phyloP scores from a whole-genome alignment of 2,113 vertebrate genomes.

The Naja naja region DNA sequence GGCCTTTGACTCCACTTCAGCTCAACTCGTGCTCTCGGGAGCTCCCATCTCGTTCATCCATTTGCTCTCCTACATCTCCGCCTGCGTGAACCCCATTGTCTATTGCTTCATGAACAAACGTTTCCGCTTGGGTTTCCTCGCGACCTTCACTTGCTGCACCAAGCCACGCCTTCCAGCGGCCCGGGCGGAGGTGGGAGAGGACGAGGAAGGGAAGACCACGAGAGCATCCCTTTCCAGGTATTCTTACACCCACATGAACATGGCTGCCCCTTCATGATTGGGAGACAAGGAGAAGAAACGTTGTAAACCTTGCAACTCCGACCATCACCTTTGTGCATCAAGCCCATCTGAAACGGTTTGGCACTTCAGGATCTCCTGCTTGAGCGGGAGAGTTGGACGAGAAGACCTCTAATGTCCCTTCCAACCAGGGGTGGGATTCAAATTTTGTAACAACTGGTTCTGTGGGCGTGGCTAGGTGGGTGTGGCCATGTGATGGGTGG shows the following conservation, averaged over 20 bases:
- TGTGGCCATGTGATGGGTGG: no score
- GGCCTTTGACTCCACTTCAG: slow-evolving; percentile 81
- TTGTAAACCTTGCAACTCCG: neutral
- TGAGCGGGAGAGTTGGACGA: neutral
- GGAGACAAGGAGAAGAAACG: neutral
- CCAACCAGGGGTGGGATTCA: no score
- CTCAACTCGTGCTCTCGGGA: slow-evolving; percentile 84
- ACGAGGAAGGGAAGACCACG: slow-evolving; percentile 76
- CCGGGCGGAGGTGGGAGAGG: slow-evolving; percentile 61
- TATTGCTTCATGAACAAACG: slow-evolving; percentile 99
- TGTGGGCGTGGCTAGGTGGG: no score
- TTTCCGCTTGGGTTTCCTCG: slow-evolving; percentile 85
- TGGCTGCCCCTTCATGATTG: slow-evolving; percentile 68
- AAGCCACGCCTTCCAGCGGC: neutral
- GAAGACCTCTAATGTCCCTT: neutral
- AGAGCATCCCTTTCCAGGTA: slow-evolving; percentile 75
- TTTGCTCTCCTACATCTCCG: slow-evolving; percentile 92
- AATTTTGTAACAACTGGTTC: no score
- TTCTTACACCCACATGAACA: slow-evolving; percentile 73
- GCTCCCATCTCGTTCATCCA: slow-evolving; percentile 98
- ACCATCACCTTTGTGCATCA: neutral
- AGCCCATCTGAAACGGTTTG: neutral
- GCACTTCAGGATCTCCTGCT: neutral
- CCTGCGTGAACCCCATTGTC: slow-evolving; percentile 95
- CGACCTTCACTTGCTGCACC: slow-evolving; percentile 83